phyloP scores from a whole-genome alignment of 2,113 vertebrate genomes.

The Coracopsis vasa region DNA sequence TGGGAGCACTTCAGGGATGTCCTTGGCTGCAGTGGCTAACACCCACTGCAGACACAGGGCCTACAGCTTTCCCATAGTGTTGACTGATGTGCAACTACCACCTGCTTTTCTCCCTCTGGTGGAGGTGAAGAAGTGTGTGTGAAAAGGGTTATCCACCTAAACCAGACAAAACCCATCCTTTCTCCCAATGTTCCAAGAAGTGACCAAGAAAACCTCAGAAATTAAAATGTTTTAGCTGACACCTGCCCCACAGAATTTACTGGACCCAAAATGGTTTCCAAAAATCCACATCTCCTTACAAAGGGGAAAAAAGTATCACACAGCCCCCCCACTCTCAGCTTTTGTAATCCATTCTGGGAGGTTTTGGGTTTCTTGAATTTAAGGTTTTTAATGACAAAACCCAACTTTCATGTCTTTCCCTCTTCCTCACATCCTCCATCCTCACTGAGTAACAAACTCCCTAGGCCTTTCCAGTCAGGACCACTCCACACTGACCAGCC shows the following conservation, averaged over 20 bases:
- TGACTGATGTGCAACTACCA: background rate
- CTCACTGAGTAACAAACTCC: background rate
- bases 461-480: background rate
- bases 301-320: background rate
- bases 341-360: background rate
- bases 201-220: background rate
- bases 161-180: background rate
- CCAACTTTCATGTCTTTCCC: background rate
- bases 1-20: background rate
- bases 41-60: background rate
- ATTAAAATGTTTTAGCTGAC: background rate
- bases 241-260: background rate
- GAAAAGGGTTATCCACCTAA: background rate
- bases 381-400: background rate
- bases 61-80: background rate
- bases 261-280: background rate
- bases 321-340: accelerated
- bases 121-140: background rate
- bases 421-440: background rate
- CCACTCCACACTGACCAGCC: background rate
- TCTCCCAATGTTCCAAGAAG: background rate
- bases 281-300: background rate
- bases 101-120: background rate
- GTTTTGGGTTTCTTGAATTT: background rate
- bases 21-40: background rate